Evolutionary conservation across 1,140 invertebrate genomes (phyloP), one percentile per base, ranked within the genome.

Genomic region (Laodelphax striatellus): DNA sequence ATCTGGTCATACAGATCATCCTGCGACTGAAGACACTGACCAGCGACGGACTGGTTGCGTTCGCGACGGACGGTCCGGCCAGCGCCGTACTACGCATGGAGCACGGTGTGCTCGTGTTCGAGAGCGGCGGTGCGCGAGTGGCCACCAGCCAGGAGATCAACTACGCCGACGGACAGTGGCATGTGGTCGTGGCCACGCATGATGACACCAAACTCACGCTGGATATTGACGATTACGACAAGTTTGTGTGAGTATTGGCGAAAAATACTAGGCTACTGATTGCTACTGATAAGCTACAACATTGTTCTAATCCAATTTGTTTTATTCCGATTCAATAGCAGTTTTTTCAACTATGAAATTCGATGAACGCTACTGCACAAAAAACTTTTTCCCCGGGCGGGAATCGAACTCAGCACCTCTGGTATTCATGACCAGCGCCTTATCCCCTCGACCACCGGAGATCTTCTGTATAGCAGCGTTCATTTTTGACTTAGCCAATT

Each of bases 131-230:
- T 10, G 79, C 60, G 64, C 76, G 79, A 61, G 69, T 87, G 17
- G 79, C 74, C 19, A 80, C 81, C 0, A 77, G 77, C 9, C 72
- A 80, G 1, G 77, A 76, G 21, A 81, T 76, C 1, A 76, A 72
- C 52, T 93, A 90, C 71, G 88, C 92, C 69, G 94, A 98, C 72
- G 87, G 85, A 34, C 80, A 88, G 59, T 97, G 94, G 92, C 95
- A 98, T 72, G 91, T 92, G 6, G 84, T 97, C 0, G 91, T 88
- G 0, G 85, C 92, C 0, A 87, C 83, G 59, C 59, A 19, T 87
- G 89, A 65, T 71, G 68, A 74, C 52, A 74, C 72, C 19, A 72
- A 77, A 55, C 72, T 92, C 50, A 70, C 83, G 16, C 77, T 97
- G 1, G 85, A 90, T 55, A 87, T 95, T 21, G 94, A 98, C 69